Base-by-base conservation (phyloP, 1,140 invertebrate species). In the Sesamia nonagrioides region DNA sequence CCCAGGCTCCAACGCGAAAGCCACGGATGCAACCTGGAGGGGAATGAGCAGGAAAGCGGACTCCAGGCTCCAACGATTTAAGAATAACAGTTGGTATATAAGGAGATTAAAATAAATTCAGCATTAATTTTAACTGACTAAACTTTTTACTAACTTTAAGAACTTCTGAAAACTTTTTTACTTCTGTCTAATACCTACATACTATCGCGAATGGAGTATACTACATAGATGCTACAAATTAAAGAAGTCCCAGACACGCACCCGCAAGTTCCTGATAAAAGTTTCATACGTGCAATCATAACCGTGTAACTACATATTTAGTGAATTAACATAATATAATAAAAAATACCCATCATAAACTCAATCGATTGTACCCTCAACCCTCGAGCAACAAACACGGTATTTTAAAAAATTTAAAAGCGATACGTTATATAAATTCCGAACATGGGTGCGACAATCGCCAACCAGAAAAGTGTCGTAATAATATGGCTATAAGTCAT, bases 311-410 rank as follows among this genome's bases (percentile, higher is more conserved):
- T 82, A 80, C 80, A 77, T 84, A 86, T 88, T 92, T 89, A 86
- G 77, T 83, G 78, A 81, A 85, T 88, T 91, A 85, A 88, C 88
- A 89, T 88, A 89, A 86, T 82, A 89, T 91, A 88, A 89, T 88
- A 89, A 91, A 87, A 87, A 90, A 89, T 89, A 86, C 83, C 85
- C 86, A 88, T 91, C 83, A 87, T 91, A 88, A 89, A 83, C 72
- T 81, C 81, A 87, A 91, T 89, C 84, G 86, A 86, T 88, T 82
- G 85, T 82, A 84, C 86, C 78, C 81, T 75, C 87, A 88, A 86
- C 86, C 90, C 90, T 88, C 85, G 78, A 91, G 88, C 91, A 84
- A 90, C 81, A 79, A 82, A 87, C 81, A 83, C 82, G 80, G 78
- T 82, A 87, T 86, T 91, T 89, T 82, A 78, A 75, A 85, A 89